Base-by-base conservation (phyloP, 1,140 invertebrate species). In the Apis laboriosa region DNA sequence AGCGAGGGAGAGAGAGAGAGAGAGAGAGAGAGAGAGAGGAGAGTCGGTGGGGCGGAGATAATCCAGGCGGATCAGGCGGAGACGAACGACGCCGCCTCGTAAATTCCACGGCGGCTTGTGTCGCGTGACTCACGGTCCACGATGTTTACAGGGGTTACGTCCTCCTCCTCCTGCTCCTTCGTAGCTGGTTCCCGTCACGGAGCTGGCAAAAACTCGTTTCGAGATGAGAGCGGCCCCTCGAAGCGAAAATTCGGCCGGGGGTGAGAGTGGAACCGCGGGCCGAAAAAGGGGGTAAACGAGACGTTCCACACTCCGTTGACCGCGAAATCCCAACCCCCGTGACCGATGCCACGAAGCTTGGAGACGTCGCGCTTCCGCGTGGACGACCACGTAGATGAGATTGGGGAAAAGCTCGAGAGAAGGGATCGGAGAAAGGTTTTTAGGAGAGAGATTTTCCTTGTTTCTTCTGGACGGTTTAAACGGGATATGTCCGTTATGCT, bases 51-150 rank as follows among this genome's bases (percentile, higher is more conserved):
- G 55, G 49, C 61, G 60, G 67, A 84, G 87, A 88, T 89, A 89
- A 89, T 89, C 86, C 88, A 60, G 71, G 58, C 12, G 87, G 84
- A 88, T 88, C 87, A 84, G 80, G 34, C 83, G 58, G 49, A 77
- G 77, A 71, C 80, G 73, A 73, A 71, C 77, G 74, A 80, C 55
- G 76, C 58, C 71, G 79, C 78, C 86, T 86, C 87, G 87, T 88
- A 88, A 88, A 88, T 88, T 88, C 86, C 76, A 80, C 71, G 71
- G 43, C 5, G 34, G 34, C 34, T 5, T 7, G 72, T 77, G 75
- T 64, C 84, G 86, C 84, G 86, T 88, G 87, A 88, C 86, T 88
- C 87, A 88, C 28, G 34, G 24, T 0, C 83, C 72, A 60, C 55
- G 60, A 58, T 83, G 82, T 73, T 87, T 84, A 70, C 17, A 34